A percentile compares a stretch with the other conserved stretches of the same genome.
phyloP scores from a whole-genome alignment of 2,888 invertebrate species.

The Eilema caniola region DNA sequence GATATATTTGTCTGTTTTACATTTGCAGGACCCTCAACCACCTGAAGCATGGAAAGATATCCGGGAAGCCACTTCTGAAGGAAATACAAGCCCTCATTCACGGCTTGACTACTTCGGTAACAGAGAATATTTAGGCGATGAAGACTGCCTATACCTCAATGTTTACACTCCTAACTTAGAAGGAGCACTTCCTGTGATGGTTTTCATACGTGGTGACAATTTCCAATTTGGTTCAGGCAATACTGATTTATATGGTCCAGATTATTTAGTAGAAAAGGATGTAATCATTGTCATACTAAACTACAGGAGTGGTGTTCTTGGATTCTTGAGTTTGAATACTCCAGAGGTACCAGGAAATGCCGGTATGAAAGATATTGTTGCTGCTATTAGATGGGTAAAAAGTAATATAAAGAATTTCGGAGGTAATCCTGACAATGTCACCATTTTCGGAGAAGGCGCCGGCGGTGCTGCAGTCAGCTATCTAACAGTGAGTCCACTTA shows the following conservation, averaged over 20 bases:
- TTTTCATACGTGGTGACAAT: conserved; percentile 61
- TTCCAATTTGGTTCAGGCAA: conserved; percentile 56
- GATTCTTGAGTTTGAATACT: conserved; percentile 72
- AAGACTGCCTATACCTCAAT: conserved; percentile 19
- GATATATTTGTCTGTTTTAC: background rate
- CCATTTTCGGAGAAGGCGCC: conserved; percentile 16
- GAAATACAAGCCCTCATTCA: background rate
- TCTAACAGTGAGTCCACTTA: conserved; percentile 73
- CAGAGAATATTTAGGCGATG: conserved; percentile 9
- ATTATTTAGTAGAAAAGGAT: conserved; percentile 63
- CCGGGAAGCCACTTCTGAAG: background rate
- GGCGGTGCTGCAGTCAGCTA: conserved; percentile 55
- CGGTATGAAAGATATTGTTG: conserved; percentile 71
- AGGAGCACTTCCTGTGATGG: conserved; percentile 50
- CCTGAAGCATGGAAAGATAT: conserved; percentile 5
- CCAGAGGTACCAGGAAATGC: conserved; percentile 78
- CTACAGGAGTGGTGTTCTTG: conserved; percentile 73
- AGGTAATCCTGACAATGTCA: conserved; percentile 16
- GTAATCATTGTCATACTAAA: conserved; percentile 76
- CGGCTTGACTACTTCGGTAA: conserved; percentile 10
- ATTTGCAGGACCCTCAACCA: conserved; percentile 10
- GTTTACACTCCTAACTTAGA: conserved; percentile 15
- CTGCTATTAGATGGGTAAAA: conserved; percentile 68
- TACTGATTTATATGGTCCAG: conserved; percentile 20
- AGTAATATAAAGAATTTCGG: conserved; percentile 17